Base-by-base conservation (phyloP, 2,113 vertebrate genomes). In the Heterotis niloticus region DNA sequence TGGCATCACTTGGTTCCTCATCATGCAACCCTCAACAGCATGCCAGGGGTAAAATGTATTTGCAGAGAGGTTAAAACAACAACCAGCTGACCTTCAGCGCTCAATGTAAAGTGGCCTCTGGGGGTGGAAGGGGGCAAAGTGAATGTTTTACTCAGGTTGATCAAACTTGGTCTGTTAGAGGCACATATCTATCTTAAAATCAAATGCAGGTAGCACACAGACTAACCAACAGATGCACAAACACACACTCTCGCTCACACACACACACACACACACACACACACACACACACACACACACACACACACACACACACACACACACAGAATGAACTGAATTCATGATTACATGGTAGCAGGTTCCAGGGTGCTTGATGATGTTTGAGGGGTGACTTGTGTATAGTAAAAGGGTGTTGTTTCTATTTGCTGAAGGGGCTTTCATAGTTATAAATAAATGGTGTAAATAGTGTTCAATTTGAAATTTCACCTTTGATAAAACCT, bases 61-160 rank as follows among this genome's bases (percentile, higher is more conserved):
- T 78, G 83, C 87, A 26, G 83, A 81, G 79, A 69, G 78, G 81
- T 79, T 84, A 83, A 83, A 57, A 80, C 80, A 86, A 81, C 69
- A 66, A 81, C 81, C 74, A 59, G 72, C 75, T 86, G 87, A 80
- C 79, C 82, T 77, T 54, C 24, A 34, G 34, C 14, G 81, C 29
- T 75, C 78, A 59, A 67, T 69, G 57, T 18, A 71, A 51, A 70
- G 71, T 54, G 16, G 69, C 81, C 80, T 82, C 81, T 66, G 29
- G 54, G 57, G 66, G 79, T 80, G 82, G 84, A 84, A 73, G 83
- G 81, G 7, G 34, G 7, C 34, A 44, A 44, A 44, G 34, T 2
- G 84, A 89, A 87, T 89, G 84, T 86, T 83, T 77, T 57, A 20
- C 44, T 44, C 1, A 2, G 2, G 60, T 44, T 66, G 52, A 69